Conservation (phyloP, 2,113 vertebrate genomes). For the Oxyura jamaicensis region DNA sequence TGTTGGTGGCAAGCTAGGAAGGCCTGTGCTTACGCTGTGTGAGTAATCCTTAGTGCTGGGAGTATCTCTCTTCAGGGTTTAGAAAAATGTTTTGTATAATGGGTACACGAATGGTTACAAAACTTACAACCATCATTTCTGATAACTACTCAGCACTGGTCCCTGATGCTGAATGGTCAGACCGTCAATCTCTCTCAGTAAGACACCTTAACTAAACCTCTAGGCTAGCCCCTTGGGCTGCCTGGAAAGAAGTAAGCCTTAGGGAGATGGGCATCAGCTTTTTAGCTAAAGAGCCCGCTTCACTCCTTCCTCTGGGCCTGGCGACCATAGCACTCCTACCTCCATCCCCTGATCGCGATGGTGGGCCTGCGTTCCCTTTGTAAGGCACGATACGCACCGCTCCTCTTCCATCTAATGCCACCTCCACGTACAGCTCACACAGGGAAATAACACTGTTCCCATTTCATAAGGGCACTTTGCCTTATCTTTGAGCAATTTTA, state of each 20-base stretch:
- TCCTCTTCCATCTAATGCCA: neutral
- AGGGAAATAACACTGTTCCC: neutral
- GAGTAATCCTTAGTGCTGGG: neutral
- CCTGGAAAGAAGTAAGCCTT: neutral
- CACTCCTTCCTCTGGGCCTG: neutral
- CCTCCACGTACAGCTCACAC: neutral
- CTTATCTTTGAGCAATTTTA: neutral
- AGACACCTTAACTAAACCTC: neutral
- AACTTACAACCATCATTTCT: neutral
- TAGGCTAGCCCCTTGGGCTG: neutral
- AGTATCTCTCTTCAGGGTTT: neutral
- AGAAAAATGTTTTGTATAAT: neutral
- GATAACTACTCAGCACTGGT: neutral
- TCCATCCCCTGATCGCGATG: neutral
- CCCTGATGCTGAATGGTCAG: neutral
- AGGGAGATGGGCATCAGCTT: rapidly evolving
- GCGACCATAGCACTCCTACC: rapidly evolving
- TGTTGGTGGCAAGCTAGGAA: neutral
- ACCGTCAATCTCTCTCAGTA: neutral
- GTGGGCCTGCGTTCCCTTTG: neutral
- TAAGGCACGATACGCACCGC: rapidly evolving
- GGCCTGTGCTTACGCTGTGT: neutral
- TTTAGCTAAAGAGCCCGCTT: neutral
- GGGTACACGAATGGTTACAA: neutral
- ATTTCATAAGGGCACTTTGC: neutral